phyloP scores from a whole-genome alignment of 2,113 vertebrate genomes.

The Cryptomyrus ogoouensis region DNA sequence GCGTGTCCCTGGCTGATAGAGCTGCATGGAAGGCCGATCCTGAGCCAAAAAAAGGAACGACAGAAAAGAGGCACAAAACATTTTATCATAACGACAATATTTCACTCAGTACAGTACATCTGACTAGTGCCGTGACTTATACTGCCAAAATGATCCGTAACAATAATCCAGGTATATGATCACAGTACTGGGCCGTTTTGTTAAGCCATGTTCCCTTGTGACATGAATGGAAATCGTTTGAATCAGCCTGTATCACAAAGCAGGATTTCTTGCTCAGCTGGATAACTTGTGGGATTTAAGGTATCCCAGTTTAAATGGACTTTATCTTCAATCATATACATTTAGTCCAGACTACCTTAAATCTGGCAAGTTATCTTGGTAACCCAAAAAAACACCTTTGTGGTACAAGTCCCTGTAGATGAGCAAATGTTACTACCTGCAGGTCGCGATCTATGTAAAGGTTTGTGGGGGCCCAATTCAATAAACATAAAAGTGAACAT shows the following conservation, averaged over 20 bases:
- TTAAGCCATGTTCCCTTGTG: neutral
- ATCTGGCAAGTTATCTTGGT: neutral
- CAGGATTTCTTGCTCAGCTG: neutral
- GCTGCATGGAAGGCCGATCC: constrained; percentile 88
- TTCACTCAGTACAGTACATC: neutral
- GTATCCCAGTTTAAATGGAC: neutral
- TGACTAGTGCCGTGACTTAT: neutral
- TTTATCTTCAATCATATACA: neutral
- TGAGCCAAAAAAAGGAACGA: constrained; percentile 49
- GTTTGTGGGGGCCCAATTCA: neutral
- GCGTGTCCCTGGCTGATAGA: constrained; percentile 80
- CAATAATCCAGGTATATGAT: neutral
- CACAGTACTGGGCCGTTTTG: neutral
- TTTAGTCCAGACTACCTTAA: neutral
- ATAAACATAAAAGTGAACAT: neutral
- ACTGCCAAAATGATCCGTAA: neutral
- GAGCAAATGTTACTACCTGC: neutral
- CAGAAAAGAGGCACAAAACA: constrained; percentile 39
- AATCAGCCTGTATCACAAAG: neutral
- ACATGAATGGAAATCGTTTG: neutral
- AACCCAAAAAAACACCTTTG: neutral
- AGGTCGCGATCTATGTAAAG: neutral
- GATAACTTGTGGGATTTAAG: neutral
- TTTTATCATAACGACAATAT: constrained; percentile 15
- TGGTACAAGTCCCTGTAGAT: neutral